Base-by-base conservation (phyloP, 2,113 vertebrate genomes). In the Tachysurus fulvidraco region DNA sequence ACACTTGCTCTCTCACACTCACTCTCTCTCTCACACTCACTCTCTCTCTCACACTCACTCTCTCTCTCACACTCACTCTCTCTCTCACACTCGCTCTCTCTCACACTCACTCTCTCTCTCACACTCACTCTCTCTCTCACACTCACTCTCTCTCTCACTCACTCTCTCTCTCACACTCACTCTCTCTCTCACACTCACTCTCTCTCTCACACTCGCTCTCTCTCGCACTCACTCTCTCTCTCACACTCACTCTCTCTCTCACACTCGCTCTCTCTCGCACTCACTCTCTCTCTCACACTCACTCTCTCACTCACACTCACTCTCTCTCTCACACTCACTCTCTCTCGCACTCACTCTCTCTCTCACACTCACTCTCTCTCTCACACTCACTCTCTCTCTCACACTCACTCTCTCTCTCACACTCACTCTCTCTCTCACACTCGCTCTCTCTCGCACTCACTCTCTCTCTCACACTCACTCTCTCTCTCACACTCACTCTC, bases 341-440 rank as follows among this genome's bases (percentile, higher is more conserved):
- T 9, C 62, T 57, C 46, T n/a, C 76, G 5, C 14, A 25, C 59
- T 30, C 62, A 41, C 46, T 25, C 21, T 55, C 60, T n/a, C 11
- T 52, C 77, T 55, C 64, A 8, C 74, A 46, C 60, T 16, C 41
- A 82, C 44, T 86, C 60, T 79, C 57, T 82, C 41, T 65, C 73
- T 54, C 73, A 52, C 55, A 30, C 44, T 64, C 17, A 46, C 55
- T 85, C 71, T 55, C 71, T 62, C 67, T 6, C 71, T 64, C 36
- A 30, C 73, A 1, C 19, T 46, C 2, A 2, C 1, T 36, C 36
- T 36, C 36, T 36, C 36, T 36, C 36, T 36, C 36, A 2, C 36
- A 36, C 2, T 36, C 2, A 2, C 36, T 36, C 36, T 36, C 36
- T 36, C 36, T 36, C 36, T 1, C 36, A 36, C 36, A 36, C 36